Percentiles rank a stretch among this genome's conserved stretches.
Conservation (phyloP, 2,888 invertebrate species). For the Julus scanicus region DNA sequence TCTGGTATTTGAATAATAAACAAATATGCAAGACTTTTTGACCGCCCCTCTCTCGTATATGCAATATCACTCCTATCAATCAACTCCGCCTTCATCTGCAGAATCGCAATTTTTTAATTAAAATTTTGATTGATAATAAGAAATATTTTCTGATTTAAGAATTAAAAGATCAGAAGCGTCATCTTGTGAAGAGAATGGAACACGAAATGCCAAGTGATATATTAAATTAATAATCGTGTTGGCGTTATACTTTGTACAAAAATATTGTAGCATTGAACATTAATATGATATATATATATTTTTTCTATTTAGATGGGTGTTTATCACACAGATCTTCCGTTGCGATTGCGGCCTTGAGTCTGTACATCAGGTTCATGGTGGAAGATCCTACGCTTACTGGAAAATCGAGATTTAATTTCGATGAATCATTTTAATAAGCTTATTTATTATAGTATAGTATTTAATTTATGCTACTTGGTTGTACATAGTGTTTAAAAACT, state of each 20-base stretch:
- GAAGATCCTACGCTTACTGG: slow-evolving; percentile 53
- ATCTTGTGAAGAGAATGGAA: slow-evolving; percentile 36
- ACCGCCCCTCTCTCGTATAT: too few species aligned
- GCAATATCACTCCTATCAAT: too few species aligned
- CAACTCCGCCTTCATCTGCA: too few species aligned
- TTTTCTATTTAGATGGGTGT: slow-evolving; percentile 22
- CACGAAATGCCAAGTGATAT: not conserved
- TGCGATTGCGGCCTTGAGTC: slow-evolving; percentile 46
- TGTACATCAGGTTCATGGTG: slow-evolving; percentile 32
- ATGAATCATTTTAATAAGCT: not conserved
- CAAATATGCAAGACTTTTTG: too few species aligned
- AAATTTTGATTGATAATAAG: too few species aligned
- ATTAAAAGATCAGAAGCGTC: not conserved
- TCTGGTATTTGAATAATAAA: too few species aligned
- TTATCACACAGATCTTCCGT: slow-evolving; percentile 52
- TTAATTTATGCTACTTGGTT: too few species aligned
- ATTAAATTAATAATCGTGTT: not conserved
- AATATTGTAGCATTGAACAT: not conserved
- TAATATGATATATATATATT: slow-evolving; percentile 24
- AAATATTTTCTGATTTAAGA: not conserved
- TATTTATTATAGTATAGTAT: too few species aligned
- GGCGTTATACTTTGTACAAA: not conserved
- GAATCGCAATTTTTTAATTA: too few species aligned
- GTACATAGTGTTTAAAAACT: too few species aligned
- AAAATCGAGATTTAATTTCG: not conserved